Base-by-base conservation (phyloP, 1,140 invertebrate genomes). In the Tyrophagus putrescentiae region DNA sequence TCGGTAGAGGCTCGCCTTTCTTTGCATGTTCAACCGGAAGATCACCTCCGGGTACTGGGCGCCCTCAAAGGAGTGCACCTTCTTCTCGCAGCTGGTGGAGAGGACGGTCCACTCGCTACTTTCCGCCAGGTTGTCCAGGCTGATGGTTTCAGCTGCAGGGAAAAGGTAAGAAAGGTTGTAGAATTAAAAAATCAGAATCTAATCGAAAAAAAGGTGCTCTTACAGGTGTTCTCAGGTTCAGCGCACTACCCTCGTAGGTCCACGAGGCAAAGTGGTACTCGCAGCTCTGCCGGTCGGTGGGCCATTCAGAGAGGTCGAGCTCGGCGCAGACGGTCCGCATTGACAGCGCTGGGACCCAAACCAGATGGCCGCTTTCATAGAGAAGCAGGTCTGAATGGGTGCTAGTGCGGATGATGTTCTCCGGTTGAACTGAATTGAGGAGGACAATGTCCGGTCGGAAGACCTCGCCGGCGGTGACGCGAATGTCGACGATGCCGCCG, bases 311-410 rank as follows among this genome's bases (percentile, higher is more conserved):
- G 1, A 96, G 90, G 70, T 96, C 90, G 59, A 94, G 91, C 75
- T 94, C 89, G n/a, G n/a, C n/a, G 68, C 95, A 98, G 0, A 91
- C 96, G 6, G 91, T 95, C 72, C 97, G 97, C 72, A 95, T 97
- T 69, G 98, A 95, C 5, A 93, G 93, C 28, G 78, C 78, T 4
- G 77, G 78, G 18, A 76, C 72, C 78, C 77, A 79, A 18, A 74
- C 62, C 1, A 80, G 60, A 34, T 64, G 68, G 23, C 95, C 95
- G 0, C 82, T 88, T 66, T 84, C 87, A 65, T 85, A 85, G 0
- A 92, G 73, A 1, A 87, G 93, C 0, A 88, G 91, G 74, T 95
- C 96, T n/a, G n/a, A n/a, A n/a, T n/a, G n/a, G n/a, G n/a, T n/a
- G n/a, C n/a, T n/a, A 3, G 91, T 96, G 13, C 29, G 21, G 33